Percentiles rank a stretch among this genome's conserved stretches.
phyloP scores from a whole-genome alignment of 1,140 invertebrate species.

The Bombus vancouverensis region DNA sequence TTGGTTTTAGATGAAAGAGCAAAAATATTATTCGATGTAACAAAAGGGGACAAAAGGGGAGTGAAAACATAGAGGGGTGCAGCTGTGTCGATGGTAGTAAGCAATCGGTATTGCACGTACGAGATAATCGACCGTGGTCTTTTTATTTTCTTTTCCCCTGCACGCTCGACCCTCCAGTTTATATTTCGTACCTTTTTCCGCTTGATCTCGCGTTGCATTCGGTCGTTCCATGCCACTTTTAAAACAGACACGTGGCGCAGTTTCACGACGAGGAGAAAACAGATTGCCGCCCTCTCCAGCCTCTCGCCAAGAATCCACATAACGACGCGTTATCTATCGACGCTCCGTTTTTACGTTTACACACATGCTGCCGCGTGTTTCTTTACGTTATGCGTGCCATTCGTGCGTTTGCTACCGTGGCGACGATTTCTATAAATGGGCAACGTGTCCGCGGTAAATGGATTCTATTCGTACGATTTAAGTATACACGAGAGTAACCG shows the following conservation, averaged over 20 bases:
- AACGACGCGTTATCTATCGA: constrained; percentile 5
- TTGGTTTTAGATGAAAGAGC: background rate
- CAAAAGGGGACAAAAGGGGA: background rate
- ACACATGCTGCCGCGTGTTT: background rate
- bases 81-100: background rate
- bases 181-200: background rate
- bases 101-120: background rate
- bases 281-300: background rate
- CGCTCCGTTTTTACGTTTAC: background rate
- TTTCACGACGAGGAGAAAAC: background rate
- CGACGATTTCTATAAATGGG: background rate
- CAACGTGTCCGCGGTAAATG: background rate
- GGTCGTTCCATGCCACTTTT: background rate
- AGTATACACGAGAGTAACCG: background rate
- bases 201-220: constrained; percentile 10
- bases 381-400: background rate
- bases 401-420: background rate
- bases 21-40: background rate
- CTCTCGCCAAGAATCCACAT: background rate
- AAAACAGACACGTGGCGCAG: background rate
- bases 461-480: background rate
- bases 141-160: background rate
- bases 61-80: background rate
- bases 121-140: background rate
- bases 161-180: background rate